A percentile compares a stretch with the other conserved stretches of the same genome.
Evolutionary conservation across 2,113 vertebrate genomes (phyloP).

Genomic region (Ptychochromis oligacanthus): DNA sequence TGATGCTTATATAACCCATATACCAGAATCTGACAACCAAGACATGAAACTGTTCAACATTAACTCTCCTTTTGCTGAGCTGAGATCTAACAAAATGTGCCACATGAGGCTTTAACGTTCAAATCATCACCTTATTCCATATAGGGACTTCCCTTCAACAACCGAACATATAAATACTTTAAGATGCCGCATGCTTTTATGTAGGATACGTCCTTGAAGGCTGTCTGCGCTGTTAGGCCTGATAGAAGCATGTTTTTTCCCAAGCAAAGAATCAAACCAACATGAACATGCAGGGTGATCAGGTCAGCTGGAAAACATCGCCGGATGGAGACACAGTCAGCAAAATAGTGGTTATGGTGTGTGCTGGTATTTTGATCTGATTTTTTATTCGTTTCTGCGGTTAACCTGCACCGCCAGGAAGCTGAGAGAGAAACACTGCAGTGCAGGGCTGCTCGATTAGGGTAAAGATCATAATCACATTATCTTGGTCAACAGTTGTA

Average conservation of each 20-base stretch:
- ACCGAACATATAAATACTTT: background rate
- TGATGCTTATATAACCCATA: background rate
- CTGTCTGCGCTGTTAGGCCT: background rate
- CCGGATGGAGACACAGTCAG: background rate
- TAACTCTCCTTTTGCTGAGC: background rate
- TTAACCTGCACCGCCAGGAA: background rate
- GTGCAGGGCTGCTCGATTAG: too few species aligned
- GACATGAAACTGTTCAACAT: background rate
- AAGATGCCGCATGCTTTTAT: background rate
- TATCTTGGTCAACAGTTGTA: too few species aligned
- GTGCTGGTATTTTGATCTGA: background rate
- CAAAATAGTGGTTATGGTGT: background rate
- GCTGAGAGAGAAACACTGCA: too few species aligned
- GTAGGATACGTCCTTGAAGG: accelerated
- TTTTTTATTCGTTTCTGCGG: background rate
- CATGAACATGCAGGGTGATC: too few species aligned
- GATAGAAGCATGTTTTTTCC: too few species aligned
- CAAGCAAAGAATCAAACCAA: background rate
- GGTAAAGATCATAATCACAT: too few species aligned
- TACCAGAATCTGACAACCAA: background rate
- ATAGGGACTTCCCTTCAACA: background rate
- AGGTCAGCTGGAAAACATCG: too few species aligned
- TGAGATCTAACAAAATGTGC: background rate
- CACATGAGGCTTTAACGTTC: background rate
- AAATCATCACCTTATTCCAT: background rate